phyloP scores from a whole-genome alignment of 2,797 vertebrate species.

The Darevskia nairensis region DNA sequence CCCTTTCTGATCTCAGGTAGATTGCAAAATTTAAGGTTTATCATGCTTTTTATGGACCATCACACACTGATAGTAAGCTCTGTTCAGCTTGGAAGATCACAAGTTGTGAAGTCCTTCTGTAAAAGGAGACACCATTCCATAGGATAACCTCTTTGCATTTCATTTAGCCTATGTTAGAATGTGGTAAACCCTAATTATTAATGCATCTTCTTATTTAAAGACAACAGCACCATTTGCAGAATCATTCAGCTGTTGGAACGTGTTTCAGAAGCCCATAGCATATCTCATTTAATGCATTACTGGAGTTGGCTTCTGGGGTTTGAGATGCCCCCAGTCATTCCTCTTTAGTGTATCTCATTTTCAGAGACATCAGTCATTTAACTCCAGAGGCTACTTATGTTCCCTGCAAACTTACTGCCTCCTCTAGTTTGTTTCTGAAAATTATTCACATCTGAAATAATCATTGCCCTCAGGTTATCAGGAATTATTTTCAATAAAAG shows the following conservation, averaged over 20 bases:
- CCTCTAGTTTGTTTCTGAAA: conserved; percentile 8
- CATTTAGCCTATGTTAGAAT: background rate
- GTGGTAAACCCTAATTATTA: background rate
- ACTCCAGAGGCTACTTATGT: background rate
- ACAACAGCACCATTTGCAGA: background rate
- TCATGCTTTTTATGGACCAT: background rate
- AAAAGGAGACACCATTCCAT: background rate
- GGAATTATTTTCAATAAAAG: background rate
- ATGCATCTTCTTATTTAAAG: background rate
- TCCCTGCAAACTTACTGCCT: conserved; percentile 8
- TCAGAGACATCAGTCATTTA: conserved; percentile 1
- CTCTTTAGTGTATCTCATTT: conserved; percentile 23
- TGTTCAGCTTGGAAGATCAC: background rate
- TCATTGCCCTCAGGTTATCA: background rate
- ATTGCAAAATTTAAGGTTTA: background rate
- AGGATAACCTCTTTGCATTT: background rate
- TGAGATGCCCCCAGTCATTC: background rate
- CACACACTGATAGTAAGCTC: background rate
- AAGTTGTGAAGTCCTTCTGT: background rate
- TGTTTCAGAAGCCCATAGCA: conserved; percentile 8
- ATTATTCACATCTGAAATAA: conserved; percentile 34
- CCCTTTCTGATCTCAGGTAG: background rate
- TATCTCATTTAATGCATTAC: background rate
- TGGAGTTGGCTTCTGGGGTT: background rate
- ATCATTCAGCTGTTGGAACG: background rate